Conservation (phyloP, 2,113 vertebrate species). For the Lepisosteus oculatus region DNA sequence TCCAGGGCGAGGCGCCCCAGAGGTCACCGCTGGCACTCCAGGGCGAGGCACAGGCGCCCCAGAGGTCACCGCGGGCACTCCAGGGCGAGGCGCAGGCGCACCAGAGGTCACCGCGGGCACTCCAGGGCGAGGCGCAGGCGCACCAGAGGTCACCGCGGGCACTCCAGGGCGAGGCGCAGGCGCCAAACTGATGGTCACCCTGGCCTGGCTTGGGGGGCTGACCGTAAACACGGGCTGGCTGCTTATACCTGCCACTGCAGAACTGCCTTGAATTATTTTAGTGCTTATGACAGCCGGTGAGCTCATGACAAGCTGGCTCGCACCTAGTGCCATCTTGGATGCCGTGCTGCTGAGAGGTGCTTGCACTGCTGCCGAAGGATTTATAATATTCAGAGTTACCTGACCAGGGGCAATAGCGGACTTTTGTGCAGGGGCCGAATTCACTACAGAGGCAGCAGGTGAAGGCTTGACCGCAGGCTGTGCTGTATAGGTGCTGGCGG, state of each 20-base stretch:
- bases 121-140: slow-evolving; percentile 20
- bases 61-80: background rate
- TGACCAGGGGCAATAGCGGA: background rate
- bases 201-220: slow-evolving; percentile 4
- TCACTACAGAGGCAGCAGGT: background rate
- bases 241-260: background rate
- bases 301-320: background rate
- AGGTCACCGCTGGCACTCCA: slow-evolving; percentile 2
- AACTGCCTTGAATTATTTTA: slow-evolving; percentile 12
- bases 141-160: background rate
- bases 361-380: background rate
- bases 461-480: background rate
- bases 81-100: no score
- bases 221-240: background rate
- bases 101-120: slow-evolving; percentile 15
- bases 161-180: slow-evolving; percentile 22
- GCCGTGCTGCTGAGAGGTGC: background rate
- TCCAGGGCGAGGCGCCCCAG: slow-evolving; percentile 27
- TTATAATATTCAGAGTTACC: slow-evolving; percentile 6
- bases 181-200: background rate
- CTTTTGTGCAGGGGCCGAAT: background rate
- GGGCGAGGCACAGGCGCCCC: slow-evolving; percentile 20
- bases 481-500: background rate
- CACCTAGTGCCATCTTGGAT: background rate
- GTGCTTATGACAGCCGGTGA: background rate